Conservation (phyloP, 2,113 vertebrate genomes). For the Hepsetus odoe region DNA sequence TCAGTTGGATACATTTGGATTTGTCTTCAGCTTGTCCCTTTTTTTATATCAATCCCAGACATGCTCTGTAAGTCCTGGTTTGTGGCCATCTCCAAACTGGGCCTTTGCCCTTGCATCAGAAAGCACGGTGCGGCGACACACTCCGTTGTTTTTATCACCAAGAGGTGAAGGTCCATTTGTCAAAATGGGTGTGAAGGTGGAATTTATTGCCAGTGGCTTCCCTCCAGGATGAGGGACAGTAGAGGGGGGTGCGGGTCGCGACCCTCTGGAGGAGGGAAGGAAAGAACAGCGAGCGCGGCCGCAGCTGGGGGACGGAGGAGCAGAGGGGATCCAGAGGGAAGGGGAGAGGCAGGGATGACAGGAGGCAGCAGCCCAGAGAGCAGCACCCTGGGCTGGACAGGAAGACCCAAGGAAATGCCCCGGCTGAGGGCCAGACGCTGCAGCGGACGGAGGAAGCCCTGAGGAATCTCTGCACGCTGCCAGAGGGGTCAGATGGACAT, state of each 20-base stretch:
- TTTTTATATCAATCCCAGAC: neutral
- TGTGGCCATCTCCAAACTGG: neutral
- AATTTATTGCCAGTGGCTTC: slow-evolving; percentile 84
- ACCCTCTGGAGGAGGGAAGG: slow-evolving; percentile 75
- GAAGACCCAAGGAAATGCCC: slow-evolving; percentile 82
- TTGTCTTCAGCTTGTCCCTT: neutral
- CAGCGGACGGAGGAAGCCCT: slow-evolving; percentile 83
- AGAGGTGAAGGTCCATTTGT: slow-evolving; percentile 75
- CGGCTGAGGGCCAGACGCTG: slow-evolving; percentile 77
- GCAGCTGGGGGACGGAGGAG: slow-evolving; percentile 73
- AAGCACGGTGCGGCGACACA: slow-evolving; percentile 45
- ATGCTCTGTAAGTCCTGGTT: neutral
- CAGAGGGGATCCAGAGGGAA: slow-evolving; percentile 41
- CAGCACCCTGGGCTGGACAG: slow-evolving; percentile 75
- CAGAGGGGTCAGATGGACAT: slow-evolving; percentile 2
- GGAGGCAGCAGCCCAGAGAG: slow-evolving; percentile 75
- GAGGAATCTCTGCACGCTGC: slow-evolving; percentile 72
- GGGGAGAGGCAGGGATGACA: slow-evolving; percentile 73
- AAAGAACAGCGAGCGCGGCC: slow-evolving; percentile 65
- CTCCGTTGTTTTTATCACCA: slow-evolving; percentile 75
- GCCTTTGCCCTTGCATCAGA: neutral
- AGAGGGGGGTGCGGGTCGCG: slow-evolving; percentile 63
- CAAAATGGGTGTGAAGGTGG: slow-evolving; percentile 82
- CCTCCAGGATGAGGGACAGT: slow-evolving; percentile 76
- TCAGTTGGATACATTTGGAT: neutral